Evolutionary conservation across 2,797 vertebrate species (phyloP).

Genomic region (Lepilemur ruficaudatus): DNA sequence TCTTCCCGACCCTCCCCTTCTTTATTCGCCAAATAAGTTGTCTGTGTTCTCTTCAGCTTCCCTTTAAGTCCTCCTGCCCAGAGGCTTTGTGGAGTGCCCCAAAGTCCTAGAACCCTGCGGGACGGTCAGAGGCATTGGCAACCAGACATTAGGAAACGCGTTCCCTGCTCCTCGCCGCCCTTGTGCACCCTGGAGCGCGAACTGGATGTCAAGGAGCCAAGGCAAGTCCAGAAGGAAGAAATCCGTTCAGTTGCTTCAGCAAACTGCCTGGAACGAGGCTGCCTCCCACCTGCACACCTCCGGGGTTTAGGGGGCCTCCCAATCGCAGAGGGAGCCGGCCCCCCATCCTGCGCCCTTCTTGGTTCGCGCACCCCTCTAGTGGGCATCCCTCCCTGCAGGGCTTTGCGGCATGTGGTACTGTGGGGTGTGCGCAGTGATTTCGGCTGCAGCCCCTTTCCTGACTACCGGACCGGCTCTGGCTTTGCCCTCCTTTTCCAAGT

Average conservation of each 20-base stretch:
- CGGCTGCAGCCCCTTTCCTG: not conserved
- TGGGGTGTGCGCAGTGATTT: not conserved
- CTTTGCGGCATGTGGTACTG: conserved; percentile 50
- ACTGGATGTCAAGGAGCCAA: not conserved
- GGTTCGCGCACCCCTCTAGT: not conserved
- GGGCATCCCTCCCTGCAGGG: not conserved
- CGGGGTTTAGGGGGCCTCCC: not conserved
- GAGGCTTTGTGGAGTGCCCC: not conserved
- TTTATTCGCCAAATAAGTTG: not conserved
- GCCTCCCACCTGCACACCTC: not conserved
- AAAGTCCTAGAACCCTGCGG: conserved; percentile 5
- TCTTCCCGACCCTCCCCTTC: not conserved
- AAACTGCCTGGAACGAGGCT: not conserved
- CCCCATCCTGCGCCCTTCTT: not conserved
- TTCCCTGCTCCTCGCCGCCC: not conserved
- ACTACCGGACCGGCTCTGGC: not conserved
- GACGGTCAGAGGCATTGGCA: not conserved
- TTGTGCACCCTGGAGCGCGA: not conserved
- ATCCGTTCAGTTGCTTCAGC: not conserved
- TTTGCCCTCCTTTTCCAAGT: conserved; percentile 55
- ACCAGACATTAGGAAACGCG: not conserved
- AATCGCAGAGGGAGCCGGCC: not conserved
- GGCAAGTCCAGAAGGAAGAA: not conserved
- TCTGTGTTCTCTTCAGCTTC: not conserved
- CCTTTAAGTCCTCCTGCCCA: not conserved